Conservation (phyloP, 2,113 vertebrate species). For the Cettia cetti region DNA sequence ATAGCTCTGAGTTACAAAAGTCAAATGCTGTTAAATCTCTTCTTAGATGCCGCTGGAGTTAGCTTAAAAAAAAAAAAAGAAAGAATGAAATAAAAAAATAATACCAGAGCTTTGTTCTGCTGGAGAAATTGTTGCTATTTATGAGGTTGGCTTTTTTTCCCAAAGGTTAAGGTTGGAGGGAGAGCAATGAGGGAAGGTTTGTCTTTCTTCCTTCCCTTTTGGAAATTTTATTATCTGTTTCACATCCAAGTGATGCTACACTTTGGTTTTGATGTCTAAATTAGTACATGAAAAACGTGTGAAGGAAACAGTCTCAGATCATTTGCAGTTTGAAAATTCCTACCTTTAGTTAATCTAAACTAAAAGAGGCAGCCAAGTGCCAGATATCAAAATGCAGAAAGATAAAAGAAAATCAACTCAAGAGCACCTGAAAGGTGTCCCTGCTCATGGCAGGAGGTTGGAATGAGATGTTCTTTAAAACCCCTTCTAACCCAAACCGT, state of each 20-base stretch:
- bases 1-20: slow-evolving; percentile 15
- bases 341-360: not conserved
- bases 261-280: not conserved
- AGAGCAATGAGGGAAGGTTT: not conserved
- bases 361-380: not conserved
- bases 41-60: not conserved
- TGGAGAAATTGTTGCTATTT: slow-evolving; percentile 16
- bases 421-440: not conserved
- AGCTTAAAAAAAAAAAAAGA: not conserved
- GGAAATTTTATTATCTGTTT: not conserved
- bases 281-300: not conserved
- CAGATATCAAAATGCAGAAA: not conserved
- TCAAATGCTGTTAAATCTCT: slow-evolving; percentile 18
- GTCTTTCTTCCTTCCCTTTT: not conserved
- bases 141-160: not conserved
- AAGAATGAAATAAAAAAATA: too few relatives aligned
- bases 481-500: not conserved
- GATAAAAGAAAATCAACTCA: not conserved
- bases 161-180: not conserved
- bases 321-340: not conserved
- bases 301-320: not conserved
- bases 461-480: not conserved
- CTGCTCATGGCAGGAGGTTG: not conserved
- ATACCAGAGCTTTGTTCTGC: not conserved
- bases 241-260: not conserved